phyloP scores from a whole-genome alignment of 2,797 vertebrate species.

The Potorous gilbertii region DNA sequence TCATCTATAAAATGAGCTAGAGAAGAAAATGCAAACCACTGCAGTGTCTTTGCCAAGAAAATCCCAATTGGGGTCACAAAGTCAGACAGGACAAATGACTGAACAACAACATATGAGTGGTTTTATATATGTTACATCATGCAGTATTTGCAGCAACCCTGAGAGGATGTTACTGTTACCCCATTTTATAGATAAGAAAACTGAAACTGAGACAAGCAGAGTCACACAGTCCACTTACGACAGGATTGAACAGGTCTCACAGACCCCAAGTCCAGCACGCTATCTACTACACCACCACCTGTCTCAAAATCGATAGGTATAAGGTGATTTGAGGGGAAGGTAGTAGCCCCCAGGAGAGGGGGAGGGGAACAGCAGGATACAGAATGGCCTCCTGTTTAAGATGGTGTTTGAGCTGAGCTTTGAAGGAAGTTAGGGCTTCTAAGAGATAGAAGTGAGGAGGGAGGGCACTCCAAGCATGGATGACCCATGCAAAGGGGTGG shows the following conservation, averaged over 20 bases:
- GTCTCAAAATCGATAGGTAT: background rate
- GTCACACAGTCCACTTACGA: background rate
- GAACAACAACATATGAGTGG: background rate
- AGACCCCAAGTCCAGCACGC: background rate
- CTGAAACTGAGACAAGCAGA: background rate
- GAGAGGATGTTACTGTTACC: background rate
- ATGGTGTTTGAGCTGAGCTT: background rate
- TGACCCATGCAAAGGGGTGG: background rate
- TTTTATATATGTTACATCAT: background rate
- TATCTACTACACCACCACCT: background rate
- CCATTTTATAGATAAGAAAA: background rate
- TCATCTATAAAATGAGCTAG: background rate
- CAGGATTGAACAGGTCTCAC: background rate
- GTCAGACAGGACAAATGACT: background rate
- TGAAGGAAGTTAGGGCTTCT: background rate
- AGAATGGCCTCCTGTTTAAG: background rate
- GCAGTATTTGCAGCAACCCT: background rate
- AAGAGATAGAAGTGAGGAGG: background rate
- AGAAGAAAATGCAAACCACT: background rate
- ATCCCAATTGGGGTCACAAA: background rate
- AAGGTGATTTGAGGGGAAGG: background rate
- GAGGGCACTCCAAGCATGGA: background rate
- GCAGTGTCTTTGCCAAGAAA: background rate
- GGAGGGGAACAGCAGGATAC: background rate
- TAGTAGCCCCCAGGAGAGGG: too few species aligned